A percentile compares a stretch with the other conserved stretches of the same genome.
Conservation (phyloP, 2,888 invertebrate species). For the Pinctada fucata region DNA sequence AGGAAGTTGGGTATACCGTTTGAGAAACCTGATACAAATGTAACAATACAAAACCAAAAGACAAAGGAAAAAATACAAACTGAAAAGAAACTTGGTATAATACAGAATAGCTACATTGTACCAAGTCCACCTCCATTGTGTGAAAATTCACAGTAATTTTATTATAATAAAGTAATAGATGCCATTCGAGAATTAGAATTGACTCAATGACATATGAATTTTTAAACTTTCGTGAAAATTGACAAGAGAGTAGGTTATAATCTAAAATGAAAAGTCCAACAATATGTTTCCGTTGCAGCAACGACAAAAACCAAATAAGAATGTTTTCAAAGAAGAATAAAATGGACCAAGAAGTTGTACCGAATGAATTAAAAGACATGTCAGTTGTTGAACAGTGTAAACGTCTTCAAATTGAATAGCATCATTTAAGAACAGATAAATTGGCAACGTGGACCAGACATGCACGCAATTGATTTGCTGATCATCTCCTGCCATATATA, state of each 20-base stretch:
- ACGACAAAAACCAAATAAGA: slow-evolving; percentile 36
- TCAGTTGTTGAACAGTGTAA: slow-evolving; percentile 38
- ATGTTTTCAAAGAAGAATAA: slow-evolving; percentile 41
- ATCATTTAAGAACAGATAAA: no score
- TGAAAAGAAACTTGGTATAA: neutral
- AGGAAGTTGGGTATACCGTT: no score
- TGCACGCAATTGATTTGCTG: slow-evolving; percentile 34
- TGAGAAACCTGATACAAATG: no score
- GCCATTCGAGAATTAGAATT: slow-evolving; percentile 19
- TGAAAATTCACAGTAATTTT: neutral
- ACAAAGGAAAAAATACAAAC: neutral
- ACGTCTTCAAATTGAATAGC: no score
- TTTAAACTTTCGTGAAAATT: slow-evolving; percentile 26
- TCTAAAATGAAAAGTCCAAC: slow-evolving; percentile 30
- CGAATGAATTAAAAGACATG: slow-evolving; percentile 30
- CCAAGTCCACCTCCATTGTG: slow-evolving; percentile 1
- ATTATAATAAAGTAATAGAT: slow-evolving; percentile 18
- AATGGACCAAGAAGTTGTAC: slow-evolving; percentile 41
- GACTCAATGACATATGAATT: slow-evolving; percentile 38
- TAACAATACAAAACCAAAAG: neutral
- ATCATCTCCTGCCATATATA: slow-evolving; percentile 39
- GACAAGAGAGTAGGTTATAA: slow-evolving; percentile 36
- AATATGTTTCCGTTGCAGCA: slow-evolving; percentile 27
- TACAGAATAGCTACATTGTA: neutral
- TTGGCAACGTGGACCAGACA: no score